These are phyloP conservation scores for Engraulis encrasicolus DNA, from an alignment of 2,113 vertebrate species.

Conservation along the genomic window DNA sequence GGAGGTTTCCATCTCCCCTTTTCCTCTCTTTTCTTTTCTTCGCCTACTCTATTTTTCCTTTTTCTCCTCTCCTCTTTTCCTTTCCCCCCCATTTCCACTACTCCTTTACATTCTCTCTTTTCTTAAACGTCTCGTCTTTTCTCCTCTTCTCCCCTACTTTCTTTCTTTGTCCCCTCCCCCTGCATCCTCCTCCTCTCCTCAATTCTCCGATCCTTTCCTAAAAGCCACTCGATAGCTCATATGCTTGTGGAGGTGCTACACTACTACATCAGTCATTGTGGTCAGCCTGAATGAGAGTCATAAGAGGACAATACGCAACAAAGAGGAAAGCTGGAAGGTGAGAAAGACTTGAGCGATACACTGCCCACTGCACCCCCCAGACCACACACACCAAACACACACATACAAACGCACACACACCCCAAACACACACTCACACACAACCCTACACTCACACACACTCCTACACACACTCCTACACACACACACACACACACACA, in stretches of 20 bases:
- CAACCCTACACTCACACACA: conserved; percentile 70
- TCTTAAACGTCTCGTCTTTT: conserved; percentile 41
- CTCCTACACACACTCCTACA: no score
- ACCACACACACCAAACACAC: conserved; percentile 36
- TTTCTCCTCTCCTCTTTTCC: background rate
- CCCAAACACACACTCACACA: conserved; percentile 5
- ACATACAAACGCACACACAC: conserved; percentile 70
- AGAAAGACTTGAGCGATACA: conserved; percentile 26
- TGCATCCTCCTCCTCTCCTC: no score
- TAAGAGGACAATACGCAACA: background rate
- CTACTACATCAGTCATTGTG: conserved; percentile 79
- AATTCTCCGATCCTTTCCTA: conserved; percentile 61
- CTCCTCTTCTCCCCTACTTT: background rate
- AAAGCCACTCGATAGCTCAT: conserved; percentile 75
- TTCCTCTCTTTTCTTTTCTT: background rate
- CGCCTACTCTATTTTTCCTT: conserved; percentile 52
- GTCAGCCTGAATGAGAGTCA: conserved; percentile 79
- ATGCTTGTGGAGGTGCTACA: conserved; percentile 69
- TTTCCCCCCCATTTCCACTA: conserved; percentile 31
- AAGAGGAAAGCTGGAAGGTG: conserved; percentile 3
- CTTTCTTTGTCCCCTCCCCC: conserved; percentile 51
- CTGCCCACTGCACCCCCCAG: conserved; percentile 63
- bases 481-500: no score
- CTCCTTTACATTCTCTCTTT: conserved; percentile 55
- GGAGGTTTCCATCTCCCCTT: background rate